Evolutionary conservation across 2,888 invertebrate species (phyloP).

Genomic region (Standfussiana lucernea): DNA sequence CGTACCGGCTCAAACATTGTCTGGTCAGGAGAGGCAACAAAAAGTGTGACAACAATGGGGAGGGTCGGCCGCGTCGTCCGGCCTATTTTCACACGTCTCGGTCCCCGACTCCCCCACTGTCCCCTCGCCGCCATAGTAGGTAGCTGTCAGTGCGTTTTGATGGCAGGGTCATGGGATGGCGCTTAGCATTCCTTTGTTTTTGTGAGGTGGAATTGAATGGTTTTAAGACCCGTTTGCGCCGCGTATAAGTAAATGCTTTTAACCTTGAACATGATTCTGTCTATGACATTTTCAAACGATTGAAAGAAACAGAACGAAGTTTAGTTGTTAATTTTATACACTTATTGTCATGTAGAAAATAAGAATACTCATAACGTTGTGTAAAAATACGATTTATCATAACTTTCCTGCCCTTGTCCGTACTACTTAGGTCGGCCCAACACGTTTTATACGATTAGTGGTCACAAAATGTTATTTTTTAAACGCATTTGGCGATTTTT

Average conservation of each 20-base stretch:
- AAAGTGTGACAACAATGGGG: conserved; percentile 77
- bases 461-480: too few species aligned
- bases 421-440: background rate
- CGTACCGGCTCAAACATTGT: conserved; percentile 62
- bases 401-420: background rate
- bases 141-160: conserved; percentile 36
- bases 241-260: background rate
- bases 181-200: conserved; percentile 24
- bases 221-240: background rate
- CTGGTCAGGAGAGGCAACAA: conserved; percentile 77
- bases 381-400: too few species aligned
- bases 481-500: too few species aligned
- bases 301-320: background rate
- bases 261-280: background rate
- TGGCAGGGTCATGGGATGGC: conserved; percentile 16
- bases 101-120: background rate
- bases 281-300: background rate
- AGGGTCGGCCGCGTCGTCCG: conserved; percentile 71
- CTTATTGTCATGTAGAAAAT: background rate
- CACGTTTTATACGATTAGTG: too few species aligned
- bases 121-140: conserved; percentile 41
- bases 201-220: background rate
- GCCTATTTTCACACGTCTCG: conserved; percentile 77
- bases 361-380: background rate
- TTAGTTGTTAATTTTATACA: background rate